These are phyloP conservation scores for Chaetogeoica ovagalla DNA, from an alignment of 2,888 invertebrate genomes.

Conservation along the genomic window DNA sequence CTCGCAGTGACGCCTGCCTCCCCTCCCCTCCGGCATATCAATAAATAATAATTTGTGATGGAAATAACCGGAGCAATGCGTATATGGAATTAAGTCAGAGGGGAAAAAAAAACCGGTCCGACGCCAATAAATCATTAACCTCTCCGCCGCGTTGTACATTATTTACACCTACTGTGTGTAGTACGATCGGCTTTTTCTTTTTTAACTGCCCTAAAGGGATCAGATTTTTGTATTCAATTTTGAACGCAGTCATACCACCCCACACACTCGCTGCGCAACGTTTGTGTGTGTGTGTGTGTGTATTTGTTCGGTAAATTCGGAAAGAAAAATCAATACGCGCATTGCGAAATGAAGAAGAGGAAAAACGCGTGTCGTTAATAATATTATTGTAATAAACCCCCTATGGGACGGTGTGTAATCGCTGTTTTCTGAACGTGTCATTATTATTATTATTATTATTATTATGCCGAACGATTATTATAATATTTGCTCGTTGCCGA, in stretches of 20 bases:
- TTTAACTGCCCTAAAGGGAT: slow-evolving; percentile 25
- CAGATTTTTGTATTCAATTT: slow-evolving; percentile 46
- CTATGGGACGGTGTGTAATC: background rate
- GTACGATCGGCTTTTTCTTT: slow-evolving; percentile 12
- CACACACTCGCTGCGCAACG: background rate
- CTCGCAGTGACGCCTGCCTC: background rate
- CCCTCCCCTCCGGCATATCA: slow-evolving; percentile 39
- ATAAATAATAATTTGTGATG: slow-evolving; percentile 49
- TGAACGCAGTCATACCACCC: slow-evolving; percentile 23
- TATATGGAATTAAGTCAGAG: slow-evolving; percentile 27
- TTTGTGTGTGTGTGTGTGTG: too few species aligned
- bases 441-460: background rate
- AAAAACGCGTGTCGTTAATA: slow-evolving; percentile 12
- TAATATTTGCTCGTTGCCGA: slow-evolving; percentile 3
- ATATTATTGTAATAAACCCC: background rate
- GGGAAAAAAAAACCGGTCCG: slow-evolving; percentile 34
- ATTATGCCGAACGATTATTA: background rate
- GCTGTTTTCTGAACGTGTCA: background rate
- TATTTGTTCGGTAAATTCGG: background rate
- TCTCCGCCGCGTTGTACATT: slow-evolving; percentile 11
- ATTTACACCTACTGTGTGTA: slow-evolving; percentile 44
- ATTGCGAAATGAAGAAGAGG: background rate
- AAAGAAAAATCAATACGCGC: slow-evolving; percentile 38
- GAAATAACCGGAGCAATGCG: slow-evolving; percentile 34
- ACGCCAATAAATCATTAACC: slow-evolving; percentile 42